Percentiles rank a stretch among this genome's conserved stretches.
These are phyloP conservation scores for Phrixothrix hirtus DNA, from an alignment of 2,888 invertebrate genomes.

Conservation along the genomic window DNA sequence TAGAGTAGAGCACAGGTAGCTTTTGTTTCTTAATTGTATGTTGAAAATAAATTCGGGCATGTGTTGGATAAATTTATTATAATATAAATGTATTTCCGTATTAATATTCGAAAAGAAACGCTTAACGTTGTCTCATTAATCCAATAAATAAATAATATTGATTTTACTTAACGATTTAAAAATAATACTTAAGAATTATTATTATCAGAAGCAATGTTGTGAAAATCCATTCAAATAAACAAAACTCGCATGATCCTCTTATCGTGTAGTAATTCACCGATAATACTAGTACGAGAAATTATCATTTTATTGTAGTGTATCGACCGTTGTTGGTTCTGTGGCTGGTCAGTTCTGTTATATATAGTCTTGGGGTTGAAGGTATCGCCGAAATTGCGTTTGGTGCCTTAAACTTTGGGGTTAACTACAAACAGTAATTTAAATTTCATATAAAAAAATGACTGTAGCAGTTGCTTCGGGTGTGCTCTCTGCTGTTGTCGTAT, in stretches of 20 bases:
- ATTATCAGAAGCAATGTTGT: not conserved
- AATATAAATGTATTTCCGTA: too few species aligned
- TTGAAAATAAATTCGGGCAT: too few species aligned
- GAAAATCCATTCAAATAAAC: slow-evolving; percentile 18
- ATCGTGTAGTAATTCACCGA: slow-evolving; percentile 16
- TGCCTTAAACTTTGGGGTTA: not conserved
- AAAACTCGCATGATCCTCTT: slow-evolving; percentile 27
- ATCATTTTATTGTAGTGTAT: slow-evolving; percentile 8
- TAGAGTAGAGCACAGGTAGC: too few species aligned
- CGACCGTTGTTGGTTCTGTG: slow-evolving; percentile 1
- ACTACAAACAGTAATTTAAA: slow-evolving; percentile 7
- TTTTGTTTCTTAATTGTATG: too few species aligned
- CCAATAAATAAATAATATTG: too few species aligned
- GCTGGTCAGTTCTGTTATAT: slow-evolving; percentile 1
- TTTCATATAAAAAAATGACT: slow-evolving; percentile 18
- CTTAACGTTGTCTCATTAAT: too few species aligned
- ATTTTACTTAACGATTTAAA: too few species aligned
- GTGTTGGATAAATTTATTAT: too few species aligned
- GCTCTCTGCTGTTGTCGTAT: slow-evolving; percentile 57
- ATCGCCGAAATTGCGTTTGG: not conserved
- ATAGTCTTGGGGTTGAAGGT: not conserved
- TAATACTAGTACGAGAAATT: slow-evolving; percentile 10
- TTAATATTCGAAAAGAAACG: too few species aligned
- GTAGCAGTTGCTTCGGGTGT: slow-evolving; percentile 53
- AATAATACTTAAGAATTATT: not conserved